These are phyloP conservation scores for Seriola quinqueradiata DNA, from an alignment of 2,113 vertebrate species.

Conservation along the genomic window DNA sequence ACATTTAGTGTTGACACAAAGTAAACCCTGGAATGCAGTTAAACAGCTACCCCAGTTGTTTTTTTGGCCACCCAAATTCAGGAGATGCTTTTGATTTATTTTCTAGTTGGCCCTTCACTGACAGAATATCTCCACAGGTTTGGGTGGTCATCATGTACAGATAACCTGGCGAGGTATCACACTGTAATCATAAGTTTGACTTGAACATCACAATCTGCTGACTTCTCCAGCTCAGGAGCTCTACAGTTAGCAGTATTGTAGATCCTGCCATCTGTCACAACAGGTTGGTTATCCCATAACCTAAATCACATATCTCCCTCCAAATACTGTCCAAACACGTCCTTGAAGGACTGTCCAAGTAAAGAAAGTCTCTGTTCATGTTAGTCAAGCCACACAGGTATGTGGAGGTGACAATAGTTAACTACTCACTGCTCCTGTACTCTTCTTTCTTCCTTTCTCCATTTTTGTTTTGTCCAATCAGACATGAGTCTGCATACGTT, in stretches of 20 bases:
- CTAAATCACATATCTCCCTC: constrained; percentile 54
- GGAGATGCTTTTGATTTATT: constrained; percentile 50
- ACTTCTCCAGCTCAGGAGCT: constrained; percentile 60
- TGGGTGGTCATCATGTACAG: constrained; percentile 50
- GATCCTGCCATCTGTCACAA: constrained; percentile 53
- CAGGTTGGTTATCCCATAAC: constrained; percentile 56
- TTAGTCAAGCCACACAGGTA: constrained; percentile 67
- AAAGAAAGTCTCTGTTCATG: constrained; percentile 70
- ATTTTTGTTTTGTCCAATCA: constrained; percentile 75
- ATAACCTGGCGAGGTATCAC: constrained; percentile 64
- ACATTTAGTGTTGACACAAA: constrained; percentile 58
- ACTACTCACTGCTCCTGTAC: constrained; percentile 48
- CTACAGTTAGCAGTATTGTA: constrained; percentile 32
- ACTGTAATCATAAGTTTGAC: constrained; percentile 59
- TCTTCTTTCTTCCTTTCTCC: constrained; percentile 10
- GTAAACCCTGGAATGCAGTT: constrained; percentile 74
- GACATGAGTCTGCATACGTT: constrained; percentile 95
- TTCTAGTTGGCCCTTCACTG: constrained; percentile 53
- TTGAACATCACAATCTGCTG: constrained; percentile 66
- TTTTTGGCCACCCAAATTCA: constrained; percentile 56
- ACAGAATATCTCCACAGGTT: constrained; percentile 63
- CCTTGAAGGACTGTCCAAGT: constrained; percentile 54
- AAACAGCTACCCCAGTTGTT: constrained; percentile 55
- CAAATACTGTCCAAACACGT: constrained; percentile 60
- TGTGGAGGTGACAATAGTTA: constrained; percentile 56